phyloP scores from a whole-genome alignment of 2,888 invertebrate genomes.

The Coenonympha arcania region DNA sequence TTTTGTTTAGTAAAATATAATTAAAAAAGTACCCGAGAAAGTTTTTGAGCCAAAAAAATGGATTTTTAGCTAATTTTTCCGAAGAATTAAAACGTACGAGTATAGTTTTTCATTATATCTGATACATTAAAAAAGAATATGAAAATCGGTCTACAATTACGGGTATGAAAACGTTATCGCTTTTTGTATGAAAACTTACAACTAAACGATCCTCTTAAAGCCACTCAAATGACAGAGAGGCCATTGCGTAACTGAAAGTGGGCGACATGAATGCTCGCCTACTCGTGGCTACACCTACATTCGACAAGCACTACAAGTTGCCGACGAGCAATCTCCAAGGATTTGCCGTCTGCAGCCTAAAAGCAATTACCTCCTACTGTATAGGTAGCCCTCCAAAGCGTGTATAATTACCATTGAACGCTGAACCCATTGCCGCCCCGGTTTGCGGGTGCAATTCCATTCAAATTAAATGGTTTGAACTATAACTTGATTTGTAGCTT shows the following conservation, averaged over 20 bases:
- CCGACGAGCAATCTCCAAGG: slow-evolving; percentile 12
- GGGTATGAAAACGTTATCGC: too few species aligned
- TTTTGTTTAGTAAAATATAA: too few species aligned
- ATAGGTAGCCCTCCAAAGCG: slow-evolving; percentile 16
- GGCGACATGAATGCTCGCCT: slow-evolving; percentile 1
- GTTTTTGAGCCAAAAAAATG: too few species aligned
- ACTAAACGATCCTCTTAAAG: neutral
- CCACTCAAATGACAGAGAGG: neutral
- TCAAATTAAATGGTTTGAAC: slow-evolving; percentile 2
- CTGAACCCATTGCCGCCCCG: slow-evolving; percentile 13
- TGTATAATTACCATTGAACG: slow-evolving; percentile 14
- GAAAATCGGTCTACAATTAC: too few species aligned
- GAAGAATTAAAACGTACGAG: too few species aligned
- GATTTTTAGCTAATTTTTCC: too few species aligned
- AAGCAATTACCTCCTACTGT: slow-evolving; percentile 18
- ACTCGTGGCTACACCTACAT: too few species aligned
- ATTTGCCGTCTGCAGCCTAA: slow-evolving; percentile 17
- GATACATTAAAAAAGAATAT: too few species aligned
- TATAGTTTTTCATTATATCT: too few species aligned
- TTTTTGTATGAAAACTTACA: too few species aligned
- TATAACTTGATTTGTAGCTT: neutral
- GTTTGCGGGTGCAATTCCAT: slow-evolving; percentile 9
- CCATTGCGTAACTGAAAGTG: neutral
- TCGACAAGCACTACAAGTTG: slow-evolving; percentile 13
- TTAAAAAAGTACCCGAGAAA: too few species aligned